Conservation (phyloP, 2,888 invertebrate species). For the Spodoptera littoralis region DNA sequence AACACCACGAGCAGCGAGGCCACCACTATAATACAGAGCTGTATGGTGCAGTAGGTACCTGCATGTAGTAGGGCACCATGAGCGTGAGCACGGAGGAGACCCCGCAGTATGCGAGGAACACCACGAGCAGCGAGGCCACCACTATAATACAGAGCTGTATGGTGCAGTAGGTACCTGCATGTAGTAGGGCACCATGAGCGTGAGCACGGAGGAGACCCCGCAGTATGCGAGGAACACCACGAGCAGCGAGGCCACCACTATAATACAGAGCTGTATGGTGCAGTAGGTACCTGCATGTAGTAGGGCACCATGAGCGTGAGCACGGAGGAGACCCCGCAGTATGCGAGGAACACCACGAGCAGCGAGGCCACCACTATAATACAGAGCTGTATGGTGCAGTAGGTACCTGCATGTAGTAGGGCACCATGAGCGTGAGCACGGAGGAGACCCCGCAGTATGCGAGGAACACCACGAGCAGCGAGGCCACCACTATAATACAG, state of each 20-base stretch:
- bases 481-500: slow-evolving; percentile 90
- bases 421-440: slow-evolving; percentile 95
- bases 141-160: slow-evolving; percentile 76
- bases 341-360: slow-evolving; percentile 95
- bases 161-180: slow-evolving; percentile 87
- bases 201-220: slow-evolving; percentile 95
- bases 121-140: slow-evolving; percentile 93
- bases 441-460: slow-evolving; percentile 97
- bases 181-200: slow-evolving; percentile 95
- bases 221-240: slow-evolving; percentile 97
- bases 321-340: slow-evolving; percentile 96
- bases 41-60: slow-evolving; percentile 79
- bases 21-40: slow-evolving; percentile 86
- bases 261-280: no score
- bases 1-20: slow-evolving; percentile 95
- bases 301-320: slow-evolving; percentile 96
- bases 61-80: slow-evolving; percentile 94
- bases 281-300: slow-evolving; percentile 90
- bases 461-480: slow-evolving; percentile 94
- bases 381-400: no score
- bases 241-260: slow-evolving; percentile 93
- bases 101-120: slow-evolving; percentile 97
- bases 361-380: slow-evolving; percentile 92
- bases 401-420: slow-evolving; percentile 93
- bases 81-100: slow-evolving; percentile 96